These are phyloP conservation scores for Opisthograptis luteolata DNA, from an alignment of 2,888 invertebrate genomes.

Conservation along the genomic window DNA sequence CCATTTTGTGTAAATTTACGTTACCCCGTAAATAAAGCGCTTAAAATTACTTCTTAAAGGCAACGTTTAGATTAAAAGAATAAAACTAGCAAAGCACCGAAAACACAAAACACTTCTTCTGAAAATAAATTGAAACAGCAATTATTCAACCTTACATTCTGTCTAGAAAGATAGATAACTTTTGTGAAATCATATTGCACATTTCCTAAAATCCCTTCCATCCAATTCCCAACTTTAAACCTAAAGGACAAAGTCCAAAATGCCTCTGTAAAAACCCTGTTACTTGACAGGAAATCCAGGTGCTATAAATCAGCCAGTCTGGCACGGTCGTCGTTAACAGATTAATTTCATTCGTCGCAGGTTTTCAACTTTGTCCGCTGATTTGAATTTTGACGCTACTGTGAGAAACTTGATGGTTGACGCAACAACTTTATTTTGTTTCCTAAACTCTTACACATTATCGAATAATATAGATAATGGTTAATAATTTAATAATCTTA, in stretches of 20 bases:
- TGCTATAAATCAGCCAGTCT: conserved; percentile 44
- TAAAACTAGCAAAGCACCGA: too few relatives aligned
- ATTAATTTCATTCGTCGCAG: conserved; percentile 38
- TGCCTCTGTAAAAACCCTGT: neutral
- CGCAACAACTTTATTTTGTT: neutral
- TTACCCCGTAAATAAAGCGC: too few relatives aligned
- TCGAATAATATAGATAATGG: too few relatives aligned
- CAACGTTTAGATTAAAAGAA: too few relatives aligned
- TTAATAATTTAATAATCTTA: too few relatives aligned
- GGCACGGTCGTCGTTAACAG: conserved; percentile 26
- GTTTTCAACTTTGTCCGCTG: conserved; percentile 44
- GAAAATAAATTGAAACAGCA: neutral
- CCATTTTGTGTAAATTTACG: too few relatives aligned
- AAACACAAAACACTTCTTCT: too few relatives aligned
- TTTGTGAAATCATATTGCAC: conserved; percentile 8
- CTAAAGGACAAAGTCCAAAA: neutral
- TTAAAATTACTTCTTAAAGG: too few relatives aligned
- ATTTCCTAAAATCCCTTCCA: neutral
- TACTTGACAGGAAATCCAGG: conserved; percentile 41
- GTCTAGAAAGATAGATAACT: conserved; percentile 4
- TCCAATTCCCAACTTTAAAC: neutral
- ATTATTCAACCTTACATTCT: conserved; percentile 10
- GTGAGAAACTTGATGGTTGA: neutral
- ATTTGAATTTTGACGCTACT: conserved; percentile 3
- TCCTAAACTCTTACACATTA: too few relatives aligned